These are phyloP conservation scores for Macropis europaea DNA, from an alignment of 2,888 invertebrate genomes.

Conservation along the genomic window DNA sequence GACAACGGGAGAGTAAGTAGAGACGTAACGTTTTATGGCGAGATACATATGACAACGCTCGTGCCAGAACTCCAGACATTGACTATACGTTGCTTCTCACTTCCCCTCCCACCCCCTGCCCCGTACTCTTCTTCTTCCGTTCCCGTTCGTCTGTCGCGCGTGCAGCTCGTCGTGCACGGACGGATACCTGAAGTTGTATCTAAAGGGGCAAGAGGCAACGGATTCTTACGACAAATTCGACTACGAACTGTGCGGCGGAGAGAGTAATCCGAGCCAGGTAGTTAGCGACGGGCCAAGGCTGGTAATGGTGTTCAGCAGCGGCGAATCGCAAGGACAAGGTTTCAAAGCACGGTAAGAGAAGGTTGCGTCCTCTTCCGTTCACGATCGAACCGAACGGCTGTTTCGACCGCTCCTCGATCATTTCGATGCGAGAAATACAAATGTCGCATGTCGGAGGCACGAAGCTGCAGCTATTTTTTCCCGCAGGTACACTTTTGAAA, in stretches of 20 bases:
- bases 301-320: slow-evolving; percentile 97
- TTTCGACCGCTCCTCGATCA: too few species aligned
- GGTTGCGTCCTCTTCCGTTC: background rate
- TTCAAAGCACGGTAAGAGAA: slow-evolving; percentile 86
- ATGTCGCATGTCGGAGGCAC: too few species aligned
- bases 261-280: slow-evolving; percentile 88
- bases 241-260: slow-evolving; percentile 93
- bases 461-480: slow-evolving; percentile 15
- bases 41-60: too few species aligned
- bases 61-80: too few species aligned
- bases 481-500: slow-evolving; percentile 80
- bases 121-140: background rate
- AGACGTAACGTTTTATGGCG: background rate
- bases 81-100: too few species aligned
- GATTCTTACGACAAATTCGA: slow-evolving; percentile 97
- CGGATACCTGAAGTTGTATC: slow-evolving; percentile 93
- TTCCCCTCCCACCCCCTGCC: too few species aligned
- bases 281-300: slow-evolving; percentile 95
- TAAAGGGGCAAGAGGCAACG: slow-evolving; percentile 95
- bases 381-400: too few species aligned
- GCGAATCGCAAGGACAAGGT: slow-evolving; percentile 93
- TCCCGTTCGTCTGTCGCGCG: slow-evolving; percentile 48
- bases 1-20: slow-evolving; percentile 89
- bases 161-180: slow-evolving; percentile 88
- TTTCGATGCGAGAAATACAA: too few species aligned